These are phyloP conservation scores for Ciconia boyciana DNA, from an alignment of 2,113 vertebrate species.

Conservation along the genomic window DNA sequence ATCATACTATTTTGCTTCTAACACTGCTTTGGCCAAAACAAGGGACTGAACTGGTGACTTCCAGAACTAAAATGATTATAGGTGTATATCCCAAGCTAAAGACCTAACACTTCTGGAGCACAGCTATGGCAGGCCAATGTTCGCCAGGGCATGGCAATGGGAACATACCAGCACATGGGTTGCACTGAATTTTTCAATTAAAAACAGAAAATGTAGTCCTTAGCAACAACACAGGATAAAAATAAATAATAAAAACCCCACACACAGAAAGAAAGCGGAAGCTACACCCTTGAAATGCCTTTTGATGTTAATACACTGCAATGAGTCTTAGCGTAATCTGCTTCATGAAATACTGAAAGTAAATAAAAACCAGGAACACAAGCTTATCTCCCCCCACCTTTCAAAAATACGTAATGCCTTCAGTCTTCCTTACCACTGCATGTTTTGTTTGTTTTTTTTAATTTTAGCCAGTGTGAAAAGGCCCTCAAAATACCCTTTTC, in stretches of 20 bases:
- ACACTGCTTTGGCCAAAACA: neutral
- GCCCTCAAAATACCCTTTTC: conserved; percentile 11
- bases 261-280: neutral
- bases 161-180: neutral
- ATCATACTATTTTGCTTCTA: neutral
- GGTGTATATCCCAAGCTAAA: neutral
- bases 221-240: conserved; percentile 7
- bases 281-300: neutral
- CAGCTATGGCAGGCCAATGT: neutral
- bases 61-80: neutral
- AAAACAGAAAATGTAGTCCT: neutral
- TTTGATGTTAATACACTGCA: conserved; percentile 28
- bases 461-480: neutral
- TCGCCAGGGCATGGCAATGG: neutral
- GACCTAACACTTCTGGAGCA: neutral
- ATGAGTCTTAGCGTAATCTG: neutral
- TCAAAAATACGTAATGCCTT: neutral
- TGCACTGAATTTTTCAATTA: neutral
- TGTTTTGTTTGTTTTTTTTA: neutral
- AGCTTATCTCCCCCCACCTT: neutral
- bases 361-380: neutral
- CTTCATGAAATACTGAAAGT: neutral
- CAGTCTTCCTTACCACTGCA: neutral
- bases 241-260: neutral
- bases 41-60: neutral